Conservation (phyloP, 2,888 invertebrate species). For the Loripinus fragilis region DNA sequence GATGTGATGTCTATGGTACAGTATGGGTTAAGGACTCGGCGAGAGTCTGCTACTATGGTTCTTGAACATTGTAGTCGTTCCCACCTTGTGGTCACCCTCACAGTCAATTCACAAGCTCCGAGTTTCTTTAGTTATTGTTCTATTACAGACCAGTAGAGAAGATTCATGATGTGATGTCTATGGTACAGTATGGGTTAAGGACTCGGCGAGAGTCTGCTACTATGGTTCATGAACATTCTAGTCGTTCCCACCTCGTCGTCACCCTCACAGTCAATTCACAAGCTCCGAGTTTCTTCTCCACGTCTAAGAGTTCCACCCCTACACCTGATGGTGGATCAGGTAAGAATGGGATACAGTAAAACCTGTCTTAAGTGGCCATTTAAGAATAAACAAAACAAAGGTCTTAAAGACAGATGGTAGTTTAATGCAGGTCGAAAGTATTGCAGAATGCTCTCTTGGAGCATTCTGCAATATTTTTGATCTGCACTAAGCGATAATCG, state of each 20-base stretch:
- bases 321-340: constrained; percentile 46
- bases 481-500: no score
- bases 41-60: constrained; percentile 77
- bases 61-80: constrained; percentile 81
- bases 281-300: constrained; percentile 73
- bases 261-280: constrained; percentile 75
- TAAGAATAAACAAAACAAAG: no score
- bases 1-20: constrained; percentile 77
- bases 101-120: constrained; percentile 73
- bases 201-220: constrained; percentile 77
- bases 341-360: no score
- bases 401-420: no score
- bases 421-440: no score
- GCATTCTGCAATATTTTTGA: no score
- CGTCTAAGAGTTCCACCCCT: constrained; percentile 33
- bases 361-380: no score
- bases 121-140: no score
- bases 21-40: constrained; percentile 72
- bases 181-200: constrained; percentile 75
- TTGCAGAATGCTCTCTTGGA: no score
- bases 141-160: constrained; percentile 69
- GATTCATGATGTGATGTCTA: constrained; percentile 75
- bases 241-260: constrained; percentile 79
- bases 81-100: constrained; percentile 78
- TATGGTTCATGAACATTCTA: constrained; percentile 79